phyloP scores from a whole-genome alignment of 2,888 invertebrate species.

The Drosophila rubida region DNA sequence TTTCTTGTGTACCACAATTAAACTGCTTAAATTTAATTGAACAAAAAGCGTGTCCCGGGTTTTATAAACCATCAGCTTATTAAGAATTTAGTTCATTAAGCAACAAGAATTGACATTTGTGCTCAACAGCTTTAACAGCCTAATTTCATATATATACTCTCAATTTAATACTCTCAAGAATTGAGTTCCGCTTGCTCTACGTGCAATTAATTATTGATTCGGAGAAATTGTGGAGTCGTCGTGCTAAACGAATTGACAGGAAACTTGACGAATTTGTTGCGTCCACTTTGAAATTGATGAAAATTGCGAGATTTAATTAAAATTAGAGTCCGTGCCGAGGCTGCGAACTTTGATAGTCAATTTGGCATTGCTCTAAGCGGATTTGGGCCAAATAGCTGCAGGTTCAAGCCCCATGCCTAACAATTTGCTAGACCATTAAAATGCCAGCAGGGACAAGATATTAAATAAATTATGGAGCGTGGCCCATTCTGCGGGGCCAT shows the following conservation, averaged over 20 bases:
- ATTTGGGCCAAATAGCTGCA: constrained; percentile 20
- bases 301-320: constrained; percentile 30
- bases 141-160: too few species aligned
- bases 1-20: too few species aligned
- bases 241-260: constrained; percentile 15
- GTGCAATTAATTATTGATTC: too few species aligned
- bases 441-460: constrained; percentile 14
- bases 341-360: constrained; percentile 9
- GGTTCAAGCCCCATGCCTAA: constrained; percentile 11
- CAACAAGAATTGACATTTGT: too few species aligned
- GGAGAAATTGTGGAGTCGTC: constrained; percentile 2
- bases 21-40: too few species aligned
- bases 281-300: neutral
- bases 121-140: too few species aligned
- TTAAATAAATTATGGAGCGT: constrained; percentile 37
- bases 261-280: constrained; percentile 2
- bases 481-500: constrained; percentile 14
- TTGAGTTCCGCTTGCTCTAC: too few species aligned
- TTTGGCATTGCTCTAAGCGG: constrained; percentile 22
- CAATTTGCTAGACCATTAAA: constrained; percentile 37
- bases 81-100: too few species aligned
- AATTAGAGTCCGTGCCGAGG: constrained; percentile 3
- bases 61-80: too few species aligned
- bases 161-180: too few species aligned
- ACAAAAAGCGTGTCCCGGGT: too few species aligned